phyloP scores from a whole-genome alignment of 1,140 invertebrate genomes.

The Drosophila tsacasi region DNA sequence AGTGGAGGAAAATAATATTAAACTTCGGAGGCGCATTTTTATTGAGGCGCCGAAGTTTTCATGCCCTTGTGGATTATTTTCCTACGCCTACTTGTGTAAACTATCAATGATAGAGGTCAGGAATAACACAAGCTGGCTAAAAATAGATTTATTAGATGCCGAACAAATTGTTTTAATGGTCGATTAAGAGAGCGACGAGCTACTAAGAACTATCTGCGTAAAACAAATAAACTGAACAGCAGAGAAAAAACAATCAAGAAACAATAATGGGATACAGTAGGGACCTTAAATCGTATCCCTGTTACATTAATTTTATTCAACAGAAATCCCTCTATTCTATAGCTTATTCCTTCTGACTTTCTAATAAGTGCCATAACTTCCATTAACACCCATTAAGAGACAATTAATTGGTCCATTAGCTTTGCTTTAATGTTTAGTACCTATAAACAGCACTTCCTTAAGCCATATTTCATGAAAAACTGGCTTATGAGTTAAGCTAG shows the following conservation, averaged over 20 bases:
- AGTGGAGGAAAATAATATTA: conserved; percentile 50
- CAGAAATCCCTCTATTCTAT: neutral
- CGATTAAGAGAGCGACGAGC: conserved; percentile 9
- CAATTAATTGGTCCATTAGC: conserved; percentile 16
- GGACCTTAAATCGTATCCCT: too few relatives aligned
- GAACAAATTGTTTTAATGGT: conserved; percentile 27
- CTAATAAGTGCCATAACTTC: neutral
- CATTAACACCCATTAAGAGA: neutral
- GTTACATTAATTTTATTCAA: neutral
- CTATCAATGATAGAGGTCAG: conserved; percentile 59
- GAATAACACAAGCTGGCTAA: conserved; percentile 39
- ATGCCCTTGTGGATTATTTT: conserved; percentile 63
- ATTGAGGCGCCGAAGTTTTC: conserved; percentile 60
- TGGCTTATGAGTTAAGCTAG: conserved; percentile 9
- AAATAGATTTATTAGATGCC: conserved; percentile 32
- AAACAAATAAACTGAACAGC: conserved; percentile 2
- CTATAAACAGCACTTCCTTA: neutral
- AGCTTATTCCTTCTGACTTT: neutral
- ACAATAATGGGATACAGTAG: neutral
- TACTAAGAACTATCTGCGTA: neutral
- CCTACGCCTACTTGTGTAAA: conserved; percentile 39
- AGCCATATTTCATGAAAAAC: conserved; percentile 2
- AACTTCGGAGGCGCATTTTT: conserved; percentile 31
- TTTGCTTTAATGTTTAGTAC: neutral
- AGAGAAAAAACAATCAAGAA: neutral